Conservation (phyloP, 2,888 invertebrate genomes). For the Sphaeridia pumilis region DNA sequence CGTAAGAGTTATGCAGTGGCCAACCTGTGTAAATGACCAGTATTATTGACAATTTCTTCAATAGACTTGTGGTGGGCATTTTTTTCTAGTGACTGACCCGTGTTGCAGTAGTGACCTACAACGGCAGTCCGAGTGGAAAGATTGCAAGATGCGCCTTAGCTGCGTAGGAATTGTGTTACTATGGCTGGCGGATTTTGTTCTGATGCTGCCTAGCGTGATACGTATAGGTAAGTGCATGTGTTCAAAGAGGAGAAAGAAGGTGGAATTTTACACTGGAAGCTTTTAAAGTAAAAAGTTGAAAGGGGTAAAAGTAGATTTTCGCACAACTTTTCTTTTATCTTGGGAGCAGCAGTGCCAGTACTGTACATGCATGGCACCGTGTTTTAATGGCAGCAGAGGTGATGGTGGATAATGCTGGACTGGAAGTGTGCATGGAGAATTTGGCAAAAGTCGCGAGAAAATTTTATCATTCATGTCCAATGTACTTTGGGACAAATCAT, state of each 20-base stretch:
- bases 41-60: too few relatives aligned
- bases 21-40: too few relatives aligned
- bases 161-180: not conserved
- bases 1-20: too few relatives aligned
- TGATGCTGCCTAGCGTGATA: constrained; percentile 28
- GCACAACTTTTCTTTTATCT: not conserved
- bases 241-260: constrained; percentile 1
- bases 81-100: too few relatives aligned
- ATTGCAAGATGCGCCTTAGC: not conserved
- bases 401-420: not conserved
- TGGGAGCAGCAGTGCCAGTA: not conserved
- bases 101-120: too few relatives aligned
- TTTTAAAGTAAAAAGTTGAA: not conserved
- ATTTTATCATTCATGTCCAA: constrained; percentile 1
- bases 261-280: not conserved
- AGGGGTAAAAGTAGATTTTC: not conserved
- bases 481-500: not conserved
- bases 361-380: too few relatives aligned
- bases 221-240: constrained; percentile 28
- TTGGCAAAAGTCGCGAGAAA: not conserved
- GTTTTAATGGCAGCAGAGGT: not conserved
- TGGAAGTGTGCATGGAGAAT: not conserved
- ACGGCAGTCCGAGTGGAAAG: not conserved
- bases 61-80: too few relatives aligned
- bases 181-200: constrained; percentile 25